phyloP scores from a whole-genome alignment of 2,113 vertebrate species.

The Crotalus tigris region DNA sequence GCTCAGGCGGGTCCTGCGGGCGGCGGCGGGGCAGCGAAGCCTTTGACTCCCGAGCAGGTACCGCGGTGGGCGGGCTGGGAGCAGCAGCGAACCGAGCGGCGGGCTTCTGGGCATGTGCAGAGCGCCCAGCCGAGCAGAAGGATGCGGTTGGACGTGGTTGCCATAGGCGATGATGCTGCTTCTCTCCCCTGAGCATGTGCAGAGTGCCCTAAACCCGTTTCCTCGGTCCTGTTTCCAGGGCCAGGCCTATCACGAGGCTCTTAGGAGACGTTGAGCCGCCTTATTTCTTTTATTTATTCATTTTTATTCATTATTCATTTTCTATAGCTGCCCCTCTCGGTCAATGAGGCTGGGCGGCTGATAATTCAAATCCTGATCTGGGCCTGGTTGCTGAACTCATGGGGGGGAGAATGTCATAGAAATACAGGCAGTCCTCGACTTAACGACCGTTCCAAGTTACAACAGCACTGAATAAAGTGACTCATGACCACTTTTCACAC shows the following conservation, averaged over 20 bases:
- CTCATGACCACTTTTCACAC: not conserved
- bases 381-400: too few relatives aligned
- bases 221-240: not conserved
- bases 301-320: not conserved
- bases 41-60: not conserved
- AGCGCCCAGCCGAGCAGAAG: not conserved
- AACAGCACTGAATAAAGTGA: not conserved
- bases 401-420: not conserved
- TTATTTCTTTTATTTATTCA: not conserved
- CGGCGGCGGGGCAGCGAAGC: constrained; percentile 20
- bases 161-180: not conserved
- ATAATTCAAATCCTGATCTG: not conserved
- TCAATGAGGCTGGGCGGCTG: too few relatives aligned
- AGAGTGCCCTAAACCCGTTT: not conserved
- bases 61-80: not conserved
- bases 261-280: not conserved
- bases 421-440: not conserved
- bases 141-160: not conserved
- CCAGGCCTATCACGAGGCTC: not conserved
- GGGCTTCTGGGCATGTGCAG: not conserved
- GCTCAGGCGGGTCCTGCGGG: not conserved
- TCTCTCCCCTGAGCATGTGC: not conserved
- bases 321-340: not conserved
- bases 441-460: not conserved
- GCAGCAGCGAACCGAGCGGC: not conserved